These are phyloP conservation scores for Pollenia labialis DNA, from an alignment of 2,888 invertebrate genomes.

Conservation along the genomic window DNA sequence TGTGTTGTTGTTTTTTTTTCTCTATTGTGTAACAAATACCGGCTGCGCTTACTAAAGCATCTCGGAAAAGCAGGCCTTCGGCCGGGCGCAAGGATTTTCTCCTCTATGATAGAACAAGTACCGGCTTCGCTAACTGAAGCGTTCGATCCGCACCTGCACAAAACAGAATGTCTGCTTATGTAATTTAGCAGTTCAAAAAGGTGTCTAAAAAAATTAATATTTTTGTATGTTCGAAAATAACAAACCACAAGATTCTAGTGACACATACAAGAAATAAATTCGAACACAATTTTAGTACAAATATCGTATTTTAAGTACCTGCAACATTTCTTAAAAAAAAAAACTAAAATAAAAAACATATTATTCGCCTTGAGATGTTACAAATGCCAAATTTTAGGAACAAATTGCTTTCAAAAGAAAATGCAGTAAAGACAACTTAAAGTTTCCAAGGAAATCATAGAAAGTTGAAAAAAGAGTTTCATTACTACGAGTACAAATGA, in stretches of 20 bases:
- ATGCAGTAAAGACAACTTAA: neutral
- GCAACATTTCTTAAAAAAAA: neutral
- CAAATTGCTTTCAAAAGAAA: neutral
- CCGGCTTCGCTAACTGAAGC: too few relatives aligned
- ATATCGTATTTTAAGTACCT: neutral
- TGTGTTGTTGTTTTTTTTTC: too few relatives aligned
- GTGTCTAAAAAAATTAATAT: neutral
- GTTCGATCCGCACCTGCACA: too few relatives aligned
- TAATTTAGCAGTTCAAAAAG: too few relatives aligned
- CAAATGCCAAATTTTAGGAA: neutral
- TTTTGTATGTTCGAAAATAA: too few relatives aligned
- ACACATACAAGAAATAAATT: neutral
- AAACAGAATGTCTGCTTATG: too few relatives aligned
- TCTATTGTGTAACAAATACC: too few relatives aligned
- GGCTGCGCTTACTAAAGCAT: too few relatives aligned
- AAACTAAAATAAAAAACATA: neutral
- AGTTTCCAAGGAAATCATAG: neutral
- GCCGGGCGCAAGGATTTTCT: too few relatives aligned
- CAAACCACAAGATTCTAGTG: neutral
- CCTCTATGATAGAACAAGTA: too few relatives aligned
- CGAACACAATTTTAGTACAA: neutral
- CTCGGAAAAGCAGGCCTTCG: too few relatives aligned
- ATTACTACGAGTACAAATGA: too few relatives aligned
- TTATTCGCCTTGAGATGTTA: neutral
- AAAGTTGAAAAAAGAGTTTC: neutral